Conservation (phyloP, 1,140 invertebrate species). For the Asbolus verrucosus region DNA sequence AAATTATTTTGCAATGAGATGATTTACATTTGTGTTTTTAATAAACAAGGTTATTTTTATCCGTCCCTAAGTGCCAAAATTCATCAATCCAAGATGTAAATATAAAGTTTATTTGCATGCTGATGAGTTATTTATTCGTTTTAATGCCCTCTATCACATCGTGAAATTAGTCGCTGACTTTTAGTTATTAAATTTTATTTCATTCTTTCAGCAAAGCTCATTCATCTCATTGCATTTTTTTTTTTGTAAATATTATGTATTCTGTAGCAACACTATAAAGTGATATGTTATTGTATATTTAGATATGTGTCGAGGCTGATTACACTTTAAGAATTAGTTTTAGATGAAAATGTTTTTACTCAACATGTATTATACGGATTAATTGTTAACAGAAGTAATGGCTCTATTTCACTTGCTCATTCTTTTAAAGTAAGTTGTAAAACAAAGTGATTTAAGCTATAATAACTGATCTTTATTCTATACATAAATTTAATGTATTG, state of each 20-base stretch:
- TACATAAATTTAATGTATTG: constrained; percentile 35
- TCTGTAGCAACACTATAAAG: constrained; percentile 39
- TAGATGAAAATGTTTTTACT: constrained; percentile 49
- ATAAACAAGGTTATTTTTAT: constrained; percentile 28
- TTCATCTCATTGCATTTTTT: constrained; percentile 30
- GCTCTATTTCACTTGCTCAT: constrained; percentile 52
- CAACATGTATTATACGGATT: constrained; percentile 44
- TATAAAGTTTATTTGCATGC: no score
- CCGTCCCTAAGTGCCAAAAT: constrained; percentile 47
- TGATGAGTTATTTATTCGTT: no score
- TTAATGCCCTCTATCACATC: no score
- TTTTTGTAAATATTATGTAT: constrained; percentile 30
- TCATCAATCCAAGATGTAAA: neutral
- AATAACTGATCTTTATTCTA: constrained; percentile 37
- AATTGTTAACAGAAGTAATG: constrained; percentile 42
- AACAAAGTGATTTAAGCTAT: constrained; percentile 24
- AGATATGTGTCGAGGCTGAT: constrained; percentile 55
- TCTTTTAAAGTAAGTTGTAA: constrained; percentile 37
- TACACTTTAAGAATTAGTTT: constrained; percentile 48
- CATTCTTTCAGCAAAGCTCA: neutral
- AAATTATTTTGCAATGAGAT: constrained; percentile 39
- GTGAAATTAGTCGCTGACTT: no score
- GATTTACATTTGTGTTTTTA: neutral
- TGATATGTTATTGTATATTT: constrained; percentile 48
- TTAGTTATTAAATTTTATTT: neutral